Percentiles rank a stretch among this genome's conserved stretches.
phyloP scores from a whole-genome alignment of 1,140 invertebrate species.

The Pollicipes pollicipes region DNA sequence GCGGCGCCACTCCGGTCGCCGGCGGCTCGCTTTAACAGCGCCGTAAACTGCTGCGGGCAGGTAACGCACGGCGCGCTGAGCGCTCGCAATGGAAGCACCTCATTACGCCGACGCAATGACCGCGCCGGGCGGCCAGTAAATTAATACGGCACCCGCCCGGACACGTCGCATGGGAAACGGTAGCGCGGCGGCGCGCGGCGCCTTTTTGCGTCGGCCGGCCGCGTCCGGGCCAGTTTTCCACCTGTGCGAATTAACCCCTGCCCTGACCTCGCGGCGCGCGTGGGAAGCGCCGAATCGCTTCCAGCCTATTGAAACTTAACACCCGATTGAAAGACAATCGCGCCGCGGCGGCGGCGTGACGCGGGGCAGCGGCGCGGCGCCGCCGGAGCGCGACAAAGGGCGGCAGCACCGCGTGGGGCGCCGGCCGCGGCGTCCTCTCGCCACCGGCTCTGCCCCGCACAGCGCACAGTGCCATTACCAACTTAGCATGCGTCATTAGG shows the following conservation, averaged over 20 bases:
- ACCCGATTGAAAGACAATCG: conserved; percentile 1
- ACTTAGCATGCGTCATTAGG: too few relatives aligned
- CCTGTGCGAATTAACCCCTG: neutral
- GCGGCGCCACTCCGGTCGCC: too few relatives aligned
- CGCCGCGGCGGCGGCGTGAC: too few relatives aligned
- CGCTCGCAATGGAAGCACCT: neutral
- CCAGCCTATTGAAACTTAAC: neutral
- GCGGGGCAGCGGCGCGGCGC: too few relatives aligned
- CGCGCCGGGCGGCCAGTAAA: neutral
- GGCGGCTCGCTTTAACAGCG: too few relatives aligned
- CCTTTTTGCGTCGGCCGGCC: neutral
- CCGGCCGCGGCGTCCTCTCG: too few relatives aligned
- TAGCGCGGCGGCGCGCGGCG: too few relatives aligned
- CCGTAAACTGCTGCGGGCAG: too few relatives aligned
- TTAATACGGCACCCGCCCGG: neutral
- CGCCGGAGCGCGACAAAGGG: too few relatives aligned
- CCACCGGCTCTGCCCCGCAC: too few relatives aligned
- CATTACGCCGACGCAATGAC: neutral
- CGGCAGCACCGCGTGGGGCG: too few relatives aligned
- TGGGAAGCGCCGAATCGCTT: neutral
- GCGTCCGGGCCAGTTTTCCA: neutral
- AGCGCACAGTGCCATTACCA: too few relatives aligned
- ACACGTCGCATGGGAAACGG: neutral
- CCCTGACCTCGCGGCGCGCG: neutral
- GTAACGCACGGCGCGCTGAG: neutral